Percentiles rank a stretch among this genome's conserved stretches.
phyloP scores from a whole-genome alignment of 2,888 invertebrate species.

The Caenorhabditis sp. region DNA sequence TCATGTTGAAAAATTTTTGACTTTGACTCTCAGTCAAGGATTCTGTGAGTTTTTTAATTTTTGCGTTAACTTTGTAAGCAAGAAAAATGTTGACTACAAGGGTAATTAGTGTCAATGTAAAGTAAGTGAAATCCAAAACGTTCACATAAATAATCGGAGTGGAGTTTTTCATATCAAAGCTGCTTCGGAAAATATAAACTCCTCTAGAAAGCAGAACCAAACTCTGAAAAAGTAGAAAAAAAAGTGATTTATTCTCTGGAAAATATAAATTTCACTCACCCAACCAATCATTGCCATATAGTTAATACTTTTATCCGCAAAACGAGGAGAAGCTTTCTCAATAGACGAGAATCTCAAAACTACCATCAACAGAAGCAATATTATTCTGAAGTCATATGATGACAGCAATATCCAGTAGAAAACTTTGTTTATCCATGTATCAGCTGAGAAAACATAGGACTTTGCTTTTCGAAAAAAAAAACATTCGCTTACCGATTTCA shows the following conservation, averaged over 20 bases:
- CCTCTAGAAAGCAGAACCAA: neutral
- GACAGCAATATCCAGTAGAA: neutral
- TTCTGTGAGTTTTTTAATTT: neutral
- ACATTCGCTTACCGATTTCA: no score
- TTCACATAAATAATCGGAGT: neutral
- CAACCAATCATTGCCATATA: neutral
- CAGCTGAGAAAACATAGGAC: neutral
- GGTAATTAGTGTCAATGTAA: neutral
- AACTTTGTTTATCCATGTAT: neutral
- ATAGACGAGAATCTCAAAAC: neutral
- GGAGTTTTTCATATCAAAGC: neutral
- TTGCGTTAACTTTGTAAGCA: neutral
- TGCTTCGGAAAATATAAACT: neutral
- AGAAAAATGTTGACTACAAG: neutral
- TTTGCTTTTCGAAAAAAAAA: neutral
- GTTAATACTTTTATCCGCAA: neutral
- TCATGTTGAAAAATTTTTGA: neutral
- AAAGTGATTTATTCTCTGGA: no score
- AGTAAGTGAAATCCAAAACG: neutral
- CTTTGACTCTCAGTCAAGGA: neutral
- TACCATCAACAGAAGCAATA: neutral
- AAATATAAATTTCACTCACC: neutral
- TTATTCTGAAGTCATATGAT: neutral
- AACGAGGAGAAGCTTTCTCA: no score
- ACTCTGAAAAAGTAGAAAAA: neutral